A percentile compares a stretch with the other conserved stretches of the same genome.
These are phyloP conservation scores for Archips xylosteana DNA, from an alignment of 2,888 invertebrate species.

Conservation along the genomic window DNA sequence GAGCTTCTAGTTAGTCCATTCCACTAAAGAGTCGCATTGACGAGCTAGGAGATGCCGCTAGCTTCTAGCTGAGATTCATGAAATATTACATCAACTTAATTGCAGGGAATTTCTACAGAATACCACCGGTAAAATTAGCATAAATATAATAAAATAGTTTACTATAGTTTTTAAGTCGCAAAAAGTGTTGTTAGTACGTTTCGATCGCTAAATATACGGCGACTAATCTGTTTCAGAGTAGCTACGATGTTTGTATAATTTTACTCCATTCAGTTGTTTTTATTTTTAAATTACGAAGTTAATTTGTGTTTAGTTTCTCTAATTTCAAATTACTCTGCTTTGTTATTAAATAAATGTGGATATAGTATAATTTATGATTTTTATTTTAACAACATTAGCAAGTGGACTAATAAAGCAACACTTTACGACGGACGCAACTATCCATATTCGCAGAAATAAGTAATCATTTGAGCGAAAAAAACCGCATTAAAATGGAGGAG, in stretches of 20 bases:
- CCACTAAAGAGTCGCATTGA: too few relatives aligned
- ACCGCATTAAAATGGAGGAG: background rate
- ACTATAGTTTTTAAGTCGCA: background rate
- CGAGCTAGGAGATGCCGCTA: too few relatives aligned
- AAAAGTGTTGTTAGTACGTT: background rate
- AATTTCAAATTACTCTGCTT: background rate
- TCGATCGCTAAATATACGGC: background rate
- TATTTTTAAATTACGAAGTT: background rate
- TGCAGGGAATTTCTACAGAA: background rate
- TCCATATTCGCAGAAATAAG: background rate
- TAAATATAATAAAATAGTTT: background rate
- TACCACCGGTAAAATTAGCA: background rate
- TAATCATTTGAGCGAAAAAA: too few relatives aligned
- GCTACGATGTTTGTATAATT: background rate
- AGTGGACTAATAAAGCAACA: background rate
- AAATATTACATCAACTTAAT: background rate
- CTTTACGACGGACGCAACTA: too few relatives aligned
- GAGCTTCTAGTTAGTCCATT: too few relatives aligned
- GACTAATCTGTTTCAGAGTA: background rate
- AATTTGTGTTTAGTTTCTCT: slow-evolving; percentile 7
- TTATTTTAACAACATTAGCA: slow-evolving; percentile 5
- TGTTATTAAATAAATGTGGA: slow-evolving; percentile 22
- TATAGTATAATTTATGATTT: slow-evolving; percentile 5
- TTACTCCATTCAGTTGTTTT: background rate
- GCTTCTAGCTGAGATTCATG: background rate